phyloP scores from a whole-genome alignment of 2,113 vertebrate species.

The Chionodraco myersi region DNA sequence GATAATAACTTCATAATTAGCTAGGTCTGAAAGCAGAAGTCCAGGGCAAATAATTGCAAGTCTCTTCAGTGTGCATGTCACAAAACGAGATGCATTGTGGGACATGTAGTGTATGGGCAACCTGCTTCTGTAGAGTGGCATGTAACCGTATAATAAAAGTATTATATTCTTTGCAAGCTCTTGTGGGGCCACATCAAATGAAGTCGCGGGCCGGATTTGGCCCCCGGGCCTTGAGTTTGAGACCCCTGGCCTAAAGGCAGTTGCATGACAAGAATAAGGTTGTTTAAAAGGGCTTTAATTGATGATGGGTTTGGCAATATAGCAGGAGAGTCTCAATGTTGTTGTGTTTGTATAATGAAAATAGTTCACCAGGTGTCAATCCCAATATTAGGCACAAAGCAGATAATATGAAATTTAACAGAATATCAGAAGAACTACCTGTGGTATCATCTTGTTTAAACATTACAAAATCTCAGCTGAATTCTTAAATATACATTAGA shows the following conservation, averaged over 20 bases:
- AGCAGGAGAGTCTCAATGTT: neutral
- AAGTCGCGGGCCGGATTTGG: too few species aligned
- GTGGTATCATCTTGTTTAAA: conserved; percentile 2
- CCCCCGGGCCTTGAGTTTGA: too few species aligned
- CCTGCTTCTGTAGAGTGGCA: too few species aligned
- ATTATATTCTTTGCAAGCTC: too few species aligned
- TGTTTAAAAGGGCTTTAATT: neutral
- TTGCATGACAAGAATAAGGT: neutral
- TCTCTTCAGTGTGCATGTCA: too few species aligned
- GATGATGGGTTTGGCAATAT: neutral
- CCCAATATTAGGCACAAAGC: neutral
- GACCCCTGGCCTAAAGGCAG: neutral
- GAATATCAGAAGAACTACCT: neutral
- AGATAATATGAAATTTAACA: neutral
- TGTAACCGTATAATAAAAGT: too few species aligned
- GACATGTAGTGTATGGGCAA: too few species aligned
- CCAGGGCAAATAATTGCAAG: too few species aligned
- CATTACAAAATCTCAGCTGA: neutral
- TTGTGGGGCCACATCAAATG: too few species aligned
- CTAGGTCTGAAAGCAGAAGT: too few species aligned
- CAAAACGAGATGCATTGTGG: too few species aligned
- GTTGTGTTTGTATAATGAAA: neutral
- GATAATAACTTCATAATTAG: too few species aligned
- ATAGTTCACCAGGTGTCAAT: conserved; percentile 12
- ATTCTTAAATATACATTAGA: neutral